Conservation (phyloP, 2,888 invertebrate species). For the Nebria brevicollis region DNA sequence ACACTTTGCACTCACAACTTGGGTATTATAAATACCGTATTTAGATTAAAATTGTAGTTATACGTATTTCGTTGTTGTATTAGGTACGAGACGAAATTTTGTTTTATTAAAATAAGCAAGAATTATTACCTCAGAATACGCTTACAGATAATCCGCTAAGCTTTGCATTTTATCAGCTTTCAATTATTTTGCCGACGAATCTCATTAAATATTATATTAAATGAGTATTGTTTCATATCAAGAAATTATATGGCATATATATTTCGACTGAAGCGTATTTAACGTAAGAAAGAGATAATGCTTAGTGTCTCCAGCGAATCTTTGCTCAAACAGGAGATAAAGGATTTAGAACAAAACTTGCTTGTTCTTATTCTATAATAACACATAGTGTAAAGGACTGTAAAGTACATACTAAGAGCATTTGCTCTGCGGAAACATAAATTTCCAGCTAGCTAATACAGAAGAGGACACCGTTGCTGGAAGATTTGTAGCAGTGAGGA, state of each 20-base stretch:
- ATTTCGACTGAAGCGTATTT: too few species aligned
- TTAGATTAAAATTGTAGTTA: neutral
- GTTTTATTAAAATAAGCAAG: neutral
- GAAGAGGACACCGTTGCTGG: neutral
- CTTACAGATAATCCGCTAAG: neutral
- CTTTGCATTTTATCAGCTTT: neutral
- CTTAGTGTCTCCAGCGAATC: too few species aligned
- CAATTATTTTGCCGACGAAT: neutral
- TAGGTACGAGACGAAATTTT: neutral
- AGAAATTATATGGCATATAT: too few species aligned
- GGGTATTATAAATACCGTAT: neutral
- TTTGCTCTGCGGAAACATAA: slow-evolving; percentile 9
- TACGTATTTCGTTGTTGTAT: neutral
- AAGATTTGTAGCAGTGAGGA: neutral
- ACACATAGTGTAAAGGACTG: neutral
- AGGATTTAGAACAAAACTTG: neutral
- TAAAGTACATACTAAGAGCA: neutral
- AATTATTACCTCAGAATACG: neutral
- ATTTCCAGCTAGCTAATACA: neutral
- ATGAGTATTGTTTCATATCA: neutral
- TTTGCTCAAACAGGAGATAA: neutral
- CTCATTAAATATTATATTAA: neutral
- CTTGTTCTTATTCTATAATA: neutral
- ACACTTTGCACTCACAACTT: neutral
- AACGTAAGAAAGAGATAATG: too few species aligned